phyloP scores from a whole-genome alignment of 92 coral and sea anemone species.

The Phymanthus crucifer region DNA sequence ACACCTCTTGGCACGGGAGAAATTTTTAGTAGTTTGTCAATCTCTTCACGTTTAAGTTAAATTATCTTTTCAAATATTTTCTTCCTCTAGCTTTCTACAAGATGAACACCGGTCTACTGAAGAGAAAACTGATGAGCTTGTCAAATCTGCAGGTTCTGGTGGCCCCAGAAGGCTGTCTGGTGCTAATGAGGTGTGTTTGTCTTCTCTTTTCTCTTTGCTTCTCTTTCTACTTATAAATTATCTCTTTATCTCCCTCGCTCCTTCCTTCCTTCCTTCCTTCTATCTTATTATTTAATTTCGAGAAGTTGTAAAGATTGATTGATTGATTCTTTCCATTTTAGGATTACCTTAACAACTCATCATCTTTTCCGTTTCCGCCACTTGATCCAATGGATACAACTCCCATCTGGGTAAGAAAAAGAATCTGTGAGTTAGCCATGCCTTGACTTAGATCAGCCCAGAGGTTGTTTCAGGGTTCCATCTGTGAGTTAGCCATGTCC shows the following conservation, averaged over 20 bases:
- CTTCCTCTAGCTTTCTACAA: constrained; percentile 63
- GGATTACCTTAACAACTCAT: constrained; percentile 79
- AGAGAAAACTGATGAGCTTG: constrained; percentile 71
- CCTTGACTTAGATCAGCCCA: background rate
- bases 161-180: constrained; percentile 41
- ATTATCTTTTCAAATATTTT: too few species aligned
- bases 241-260: too few species aligned
- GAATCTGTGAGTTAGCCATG: too few species aligned
- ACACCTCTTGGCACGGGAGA: too few species aligned
- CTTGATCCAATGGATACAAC: constrained; percentile 99
- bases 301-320: too few species aligned
- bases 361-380: constrained; percentile 95
- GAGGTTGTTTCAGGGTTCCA: too few species aligned
- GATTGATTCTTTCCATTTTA: constrained; percentile 20
- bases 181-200: constrained; percentile 33
- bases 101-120: constrained; percentile 82
- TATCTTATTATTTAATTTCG: background rate
- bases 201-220: background rate
- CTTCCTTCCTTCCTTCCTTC: too few species aligned
- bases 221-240: background rate
- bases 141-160: constrained; percentile 41
- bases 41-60: too few species aligned
- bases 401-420: constrained; percentile 87
- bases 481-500: too few species aligned
- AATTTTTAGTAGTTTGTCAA: too few species aligned